These are phyloP conservation scores for Leptestheria dahalacensis DNA, from an alignment of 1,140 invertebrate genomes.

Conservation along the genomic window DNA sequence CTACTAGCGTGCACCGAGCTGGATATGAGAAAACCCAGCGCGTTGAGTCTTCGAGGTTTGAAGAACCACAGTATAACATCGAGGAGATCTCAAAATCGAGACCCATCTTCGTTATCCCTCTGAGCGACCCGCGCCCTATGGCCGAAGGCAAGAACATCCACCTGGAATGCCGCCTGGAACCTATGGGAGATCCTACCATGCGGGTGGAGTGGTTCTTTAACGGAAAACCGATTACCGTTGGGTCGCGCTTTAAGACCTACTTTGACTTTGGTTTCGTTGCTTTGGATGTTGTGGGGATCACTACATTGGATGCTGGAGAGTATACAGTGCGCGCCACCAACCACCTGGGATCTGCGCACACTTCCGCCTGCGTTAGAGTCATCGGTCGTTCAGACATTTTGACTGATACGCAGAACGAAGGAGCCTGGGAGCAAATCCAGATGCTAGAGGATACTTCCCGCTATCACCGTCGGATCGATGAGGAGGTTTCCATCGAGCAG, in stretches of 20 bases:
- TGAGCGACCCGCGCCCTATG: constrained; percentile 58
- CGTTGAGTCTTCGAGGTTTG: constrained; percentile 67
- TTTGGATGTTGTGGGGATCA: constrained; percentile 73
- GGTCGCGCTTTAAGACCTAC: constrained; percentile 81
- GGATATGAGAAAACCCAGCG: constrained; percentile 66
- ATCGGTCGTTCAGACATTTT: constrained; percentile 70
- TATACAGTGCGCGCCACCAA: constrained; percentile 87
- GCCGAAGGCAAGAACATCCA: constrained; percentile 83
- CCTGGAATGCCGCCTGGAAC: constrained; percentile 74
- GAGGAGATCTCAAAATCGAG: constrained; percentile 87
- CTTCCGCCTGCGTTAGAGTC: constrained; percentile 72
- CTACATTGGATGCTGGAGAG: constrained; percentile 78
- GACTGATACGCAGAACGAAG: constrained; percentile 86
- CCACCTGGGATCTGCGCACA: constrained; percentile 76
- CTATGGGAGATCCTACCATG: constrained; percentile 90
- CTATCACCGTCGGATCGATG: constrained; percentile 28
- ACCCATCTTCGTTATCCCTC: constrained; percentile 70
- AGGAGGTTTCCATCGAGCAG: constrained; percentile 50
- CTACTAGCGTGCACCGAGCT: constrained; percentile 65
- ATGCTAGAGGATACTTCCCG: constrained; percentile 76
- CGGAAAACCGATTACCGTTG: constrained; percentile 32
- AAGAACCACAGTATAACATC: constrained; percentile 73
- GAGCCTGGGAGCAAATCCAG: constrained; percentile 85
- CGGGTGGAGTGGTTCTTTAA: constrained; percentile 91
- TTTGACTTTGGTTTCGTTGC: constrained; percentile 88